phyloP scores from a whole-genome alignment of 2,888 invertebrate genomes.

The Drosophila vallismaia region DNA sequence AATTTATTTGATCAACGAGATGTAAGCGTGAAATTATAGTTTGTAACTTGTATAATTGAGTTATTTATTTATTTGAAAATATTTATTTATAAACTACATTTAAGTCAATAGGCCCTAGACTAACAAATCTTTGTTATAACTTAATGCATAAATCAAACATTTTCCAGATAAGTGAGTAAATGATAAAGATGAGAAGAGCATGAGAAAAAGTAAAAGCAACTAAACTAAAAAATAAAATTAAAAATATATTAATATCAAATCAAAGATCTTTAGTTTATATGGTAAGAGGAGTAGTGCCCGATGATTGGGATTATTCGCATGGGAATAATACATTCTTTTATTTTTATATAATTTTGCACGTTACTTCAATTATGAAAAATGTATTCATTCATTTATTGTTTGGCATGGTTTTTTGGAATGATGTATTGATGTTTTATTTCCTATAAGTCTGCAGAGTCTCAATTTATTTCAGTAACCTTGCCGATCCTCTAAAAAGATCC shows the following conservation, averaged over 20 bases:
- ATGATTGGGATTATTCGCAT: conserved; percentile 50
- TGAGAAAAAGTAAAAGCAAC: conserved; percentile 50
- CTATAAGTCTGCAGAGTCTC: neutral
- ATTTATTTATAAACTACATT: conserved; percentile 57
- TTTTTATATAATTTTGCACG: conserved; percentile 55
- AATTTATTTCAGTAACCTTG: neutral
- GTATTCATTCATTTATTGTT: conserved; percentile 27
- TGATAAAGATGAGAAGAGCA: conserved; percentile 51
- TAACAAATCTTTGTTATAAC: conserved; percentile 57
- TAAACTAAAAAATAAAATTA: conserved; percentile 50
- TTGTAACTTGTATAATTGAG: conserved; percentile 46
- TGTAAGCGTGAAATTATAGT: conserved; percentile 60
- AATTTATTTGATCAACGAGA: conserved; percentile 44
- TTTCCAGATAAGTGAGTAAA: conserved; percentile 35
- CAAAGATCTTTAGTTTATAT: conserved; percentile 27
- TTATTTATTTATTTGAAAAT: conserved; percentile 68
- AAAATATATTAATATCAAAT: conserved; percentile 42
- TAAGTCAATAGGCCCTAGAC: conserved; percentile 62
- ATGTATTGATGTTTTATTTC: conserved; percentile 27
- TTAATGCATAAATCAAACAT: conserved; percentile 33
- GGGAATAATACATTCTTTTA: conserved; percentile 31
- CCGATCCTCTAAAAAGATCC: neutral
- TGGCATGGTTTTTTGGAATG: conserved; percentile 60
- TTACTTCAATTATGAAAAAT: conserved; percentile 32
- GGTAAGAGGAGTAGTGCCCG: conserved; percentile 35